Evolutionary conservation across 2,888 invertebrate species (phyloP).

Genomic region (Molanna angustata): DNA sequence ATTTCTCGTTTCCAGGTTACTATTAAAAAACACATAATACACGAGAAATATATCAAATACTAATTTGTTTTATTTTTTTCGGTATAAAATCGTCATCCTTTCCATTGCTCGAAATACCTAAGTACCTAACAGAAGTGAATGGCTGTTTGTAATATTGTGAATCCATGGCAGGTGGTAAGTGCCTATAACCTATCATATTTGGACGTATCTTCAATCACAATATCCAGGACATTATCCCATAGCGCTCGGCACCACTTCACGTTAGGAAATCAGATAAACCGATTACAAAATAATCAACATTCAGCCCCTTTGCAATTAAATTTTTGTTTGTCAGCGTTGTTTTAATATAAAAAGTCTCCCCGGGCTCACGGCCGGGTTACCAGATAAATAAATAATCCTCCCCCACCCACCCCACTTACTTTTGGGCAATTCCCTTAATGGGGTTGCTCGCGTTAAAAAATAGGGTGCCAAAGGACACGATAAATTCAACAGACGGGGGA

Average conservation of each 20-base stretch:
- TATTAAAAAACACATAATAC: too few species aligned
- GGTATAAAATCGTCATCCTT: too few species aligned
- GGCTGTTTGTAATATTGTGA: too few species aligned
- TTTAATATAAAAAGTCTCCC: slow-evolving; percentile 13
- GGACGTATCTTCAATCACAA: too few species aligned
- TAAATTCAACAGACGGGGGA: slow-evolving; percentile 27
- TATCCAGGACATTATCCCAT: too few species aligned
- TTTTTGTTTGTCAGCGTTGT: slow-evolving; percentile 17
- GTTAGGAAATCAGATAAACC: slow-evolving; percentile 6
- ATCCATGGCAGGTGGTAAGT: too few species aligned
- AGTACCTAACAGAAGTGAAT: too few species aligned
- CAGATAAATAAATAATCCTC: slow-evolving; percentile 30
- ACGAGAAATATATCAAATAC: too few species aligned
- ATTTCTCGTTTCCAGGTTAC: too few species aligned
- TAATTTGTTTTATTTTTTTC: too few species aligned
- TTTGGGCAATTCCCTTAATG: slow-evolving; percentile 28
- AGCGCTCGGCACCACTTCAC: neutral
- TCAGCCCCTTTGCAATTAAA: slow-evolving; percentile 13
- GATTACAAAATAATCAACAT: slow-evolving; percentile 18
- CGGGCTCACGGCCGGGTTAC: slow-evolving; percentile 6
- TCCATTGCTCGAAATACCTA: too few species aligned
- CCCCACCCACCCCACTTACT: slow-evolving; percentile 13
- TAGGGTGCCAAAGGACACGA: slow-evolving; percentile 30
- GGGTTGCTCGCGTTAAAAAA: slow-evolving; percentile 30
- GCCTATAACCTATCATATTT: too few species aligned